These are phyloP conservation scores for Cheirogaleus major DNA, from an alignment of 2,797 vertebrate species.

Conservation along the genomic window DNA sequence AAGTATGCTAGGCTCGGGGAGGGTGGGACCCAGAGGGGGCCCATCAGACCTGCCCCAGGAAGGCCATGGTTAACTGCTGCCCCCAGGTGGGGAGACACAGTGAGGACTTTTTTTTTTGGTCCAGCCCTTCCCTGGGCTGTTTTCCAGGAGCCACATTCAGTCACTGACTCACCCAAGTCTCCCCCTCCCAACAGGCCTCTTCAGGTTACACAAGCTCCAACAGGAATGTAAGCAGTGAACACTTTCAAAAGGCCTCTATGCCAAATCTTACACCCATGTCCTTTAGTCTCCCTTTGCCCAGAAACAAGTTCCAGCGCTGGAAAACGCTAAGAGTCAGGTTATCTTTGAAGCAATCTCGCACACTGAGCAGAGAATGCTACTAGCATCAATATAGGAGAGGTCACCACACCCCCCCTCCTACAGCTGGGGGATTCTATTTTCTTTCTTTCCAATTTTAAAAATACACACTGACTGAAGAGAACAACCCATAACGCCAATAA, in stretches of 20 bases:
- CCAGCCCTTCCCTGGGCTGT: background rate
- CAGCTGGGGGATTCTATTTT: accelerated
- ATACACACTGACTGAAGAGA: background rate
- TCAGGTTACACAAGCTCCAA: background rate
- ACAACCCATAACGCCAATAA: background rate
- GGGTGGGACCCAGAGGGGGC: background rate
- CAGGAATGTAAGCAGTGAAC: background rate
- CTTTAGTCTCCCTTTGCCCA: background rate
- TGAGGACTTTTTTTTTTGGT: background rate
- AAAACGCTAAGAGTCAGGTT: background rate
- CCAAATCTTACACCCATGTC: background rate
- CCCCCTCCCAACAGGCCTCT: background rate
- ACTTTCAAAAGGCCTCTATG: background rate
- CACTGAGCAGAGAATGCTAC: background rate
- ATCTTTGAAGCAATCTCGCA: background rate
- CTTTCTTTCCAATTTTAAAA: background rate
- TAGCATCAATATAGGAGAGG: background rate
- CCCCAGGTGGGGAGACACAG: conserved; percentile 56
- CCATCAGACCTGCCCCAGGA: background rate
- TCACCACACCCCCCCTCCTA: too few species aligned
- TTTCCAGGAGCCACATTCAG: background rate
- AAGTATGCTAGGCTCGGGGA: background rate
- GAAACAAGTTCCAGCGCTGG: background rate
- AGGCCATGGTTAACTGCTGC: conserved; percentile 11
- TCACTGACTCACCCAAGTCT: background rate